Conservation (phyloP, 2,113 vertebrate species). For the Amphiprion percula region DNA sequence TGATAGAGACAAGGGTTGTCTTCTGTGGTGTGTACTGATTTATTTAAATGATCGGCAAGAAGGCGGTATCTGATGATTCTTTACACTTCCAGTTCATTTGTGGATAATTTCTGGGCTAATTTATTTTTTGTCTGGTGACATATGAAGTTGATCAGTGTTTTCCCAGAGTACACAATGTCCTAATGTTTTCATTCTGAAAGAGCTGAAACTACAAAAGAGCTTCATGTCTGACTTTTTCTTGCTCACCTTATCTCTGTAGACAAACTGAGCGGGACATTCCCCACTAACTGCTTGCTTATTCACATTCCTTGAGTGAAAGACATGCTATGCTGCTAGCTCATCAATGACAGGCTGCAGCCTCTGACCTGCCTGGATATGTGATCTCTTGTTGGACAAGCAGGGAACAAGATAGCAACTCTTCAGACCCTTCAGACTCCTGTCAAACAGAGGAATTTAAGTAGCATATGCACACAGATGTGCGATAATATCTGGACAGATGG, state of each 20-base stretch:
- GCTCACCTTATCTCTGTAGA: background rate
- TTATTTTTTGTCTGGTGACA: no score
- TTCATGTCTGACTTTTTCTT: background rate
- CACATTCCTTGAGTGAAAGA: conserved; percentile 40
- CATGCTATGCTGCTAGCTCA: background rate
- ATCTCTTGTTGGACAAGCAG: conserved; percentile 25
- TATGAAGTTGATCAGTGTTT: no score
- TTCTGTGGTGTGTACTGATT: no score
- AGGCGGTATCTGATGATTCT: no score
- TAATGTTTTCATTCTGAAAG: no score
- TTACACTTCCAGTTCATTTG: no score
- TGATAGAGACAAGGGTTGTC: no score
- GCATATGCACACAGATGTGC: conserved; percentile 47
- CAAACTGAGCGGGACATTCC: background rate
- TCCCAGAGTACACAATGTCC: no score
- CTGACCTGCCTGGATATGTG: conserved; percentile 44
- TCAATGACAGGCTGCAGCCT: conserved; percentile 37
- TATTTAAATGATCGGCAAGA: no score
- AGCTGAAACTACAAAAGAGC: no score
- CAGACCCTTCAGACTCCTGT: conserved; percentile 5
- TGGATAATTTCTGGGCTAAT: no score
- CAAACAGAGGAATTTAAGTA: conserved; percentile 37
- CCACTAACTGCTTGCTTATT: background rate
- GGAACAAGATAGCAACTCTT: background rate
- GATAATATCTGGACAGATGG: conserved; percentile 47